Evolutionary conservation across 1,140 invertebrate genomes (phyloP).

Genomic region (Tetramorium parvispinum): DNA sequence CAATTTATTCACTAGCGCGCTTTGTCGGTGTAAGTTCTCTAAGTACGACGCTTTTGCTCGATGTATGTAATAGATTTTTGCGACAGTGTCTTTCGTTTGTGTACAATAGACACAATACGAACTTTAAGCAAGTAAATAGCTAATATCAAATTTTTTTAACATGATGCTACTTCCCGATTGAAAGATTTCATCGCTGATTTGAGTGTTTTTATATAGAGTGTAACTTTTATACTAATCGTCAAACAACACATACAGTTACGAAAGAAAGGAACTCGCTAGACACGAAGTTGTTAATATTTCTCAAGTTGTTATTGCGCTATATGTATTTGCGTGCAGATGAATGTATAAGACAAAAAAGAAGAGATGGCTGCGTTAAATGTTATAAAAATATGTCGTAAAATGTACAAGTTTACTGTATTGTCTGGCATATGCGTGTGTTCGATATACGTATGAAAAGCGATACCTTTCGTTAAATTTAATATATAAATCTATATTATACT

Average conservation of each 20-base stretch:
- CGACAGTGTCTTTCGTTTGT: slow-evolving; percentile 40
- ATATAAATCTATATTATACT: background rate
- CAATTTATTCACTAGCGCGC: slow-evolving; percentile 48
- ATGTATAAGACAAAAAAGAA: slow-evolving; percentile 26
- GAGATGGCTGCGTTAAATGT: slow-evolving; percentile 28
- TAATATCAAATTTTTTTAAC: background rate
- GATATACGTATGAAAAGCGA: slow-evolving; percentile 4
- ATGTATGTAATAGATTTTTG: slow-evolving; percentile 21
- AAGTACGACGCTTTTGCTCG: slow-evolving; percentile 40
- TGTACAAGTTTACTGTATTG: slow-evolving; percentile 15
- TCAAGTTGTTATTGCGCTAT: slow-evolving; percentile 32
- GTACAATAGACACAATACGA: background rate
- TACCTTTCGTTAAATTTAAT: slow-evolving; percentile 22
- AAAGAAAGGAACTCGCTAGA: slow-evolving; percentile 37
- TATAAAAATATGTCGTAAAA: slow-evolving; percentile 29
- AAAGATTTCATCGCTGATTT: background rate
- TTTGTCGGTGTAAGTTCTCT: slow-evolving; percentile 53
- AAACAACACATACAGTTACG: background rate
- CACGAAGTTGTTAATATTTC: slow-evolving; percentile 40
- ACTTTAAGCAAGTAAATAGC: background rate
- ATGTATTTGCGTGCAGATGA: slow-evolving; percentile 36
- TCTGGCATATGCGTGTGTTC: slow-evolving; percentile 12
- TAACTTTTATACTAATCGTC: slow-evolving; percentile 65
- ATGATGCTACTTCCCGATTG: background rate
- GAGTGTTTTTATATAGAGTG: slow-evolving; percentile 62